phyloP scores from a whole-genome alignment of 2,888 invertebrate species.

The Melinaea marsaeus region DNA sequence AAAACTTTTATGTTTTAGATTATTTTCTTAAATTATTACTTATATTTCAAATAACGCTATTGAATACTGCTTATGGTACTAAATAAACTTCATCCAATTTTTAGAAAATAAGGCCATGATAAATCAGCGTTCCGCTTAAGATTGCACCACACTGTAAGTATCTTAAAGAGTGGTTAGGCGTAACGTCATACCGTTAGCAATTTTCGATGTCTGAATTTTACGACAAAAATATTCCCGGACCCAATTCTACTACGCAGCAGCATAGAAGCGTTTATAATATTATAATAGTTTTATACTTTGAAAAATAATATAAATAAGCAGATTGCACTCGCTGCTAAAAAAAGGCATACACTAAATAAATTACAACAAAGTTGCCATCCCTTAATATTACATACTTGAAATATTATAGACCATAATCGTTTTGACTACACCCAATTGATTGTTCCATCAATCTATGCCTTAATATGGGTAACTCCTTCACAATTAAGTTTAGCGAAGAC shows the following conservation, averaged over 20 bases:
- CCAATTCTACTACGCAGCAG: conserved; percentile 3
- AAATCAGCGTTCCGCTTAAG: too few species aligned
- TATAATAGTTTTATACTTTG: conserved; percentile 1
- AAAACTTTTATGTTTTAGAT: too few species aligned
- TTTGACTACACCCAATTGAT: conserved; percentile 26
- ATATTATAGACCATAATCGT: conserved; percentile 27
- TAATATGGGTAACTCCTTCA: conserved; percentile 45
- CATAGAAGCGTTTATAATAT: neutral
- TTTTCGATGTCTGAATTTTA: conserved; percentile 9
- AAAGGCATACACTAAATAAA: too few species aligned
- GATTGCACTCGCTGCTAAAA: too few species aligned
- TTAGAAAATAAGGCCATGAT: too few species aligned
- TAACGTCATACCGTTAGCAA: conserved; percentile 19
- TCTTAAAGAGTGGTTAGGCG: conserved; percentile 35
- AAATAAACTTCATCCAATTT: too few species aligned
- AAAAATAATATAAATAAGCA: too few species aligned
- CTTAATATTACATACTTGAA: conserved; percentile 14
- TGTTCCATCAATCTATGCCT: conserved; percentile 33
- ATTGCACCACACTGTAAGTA: conserved; percentile 27
- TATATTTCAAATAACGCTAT: too few species aligned
- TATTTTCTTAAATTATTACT: too few species aligned
- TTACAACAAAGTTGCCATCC: conserved; percentile 9
- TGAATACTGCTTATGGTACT: too few species aligned
- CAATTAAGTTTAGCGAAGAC: conserved; percentile 46
- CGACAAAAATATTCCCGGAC: conserved; percentile 17